phyloP scores from a whole-genome alignment of 2,888 invertebrate genomes.

The Axea sp. region DNA sequence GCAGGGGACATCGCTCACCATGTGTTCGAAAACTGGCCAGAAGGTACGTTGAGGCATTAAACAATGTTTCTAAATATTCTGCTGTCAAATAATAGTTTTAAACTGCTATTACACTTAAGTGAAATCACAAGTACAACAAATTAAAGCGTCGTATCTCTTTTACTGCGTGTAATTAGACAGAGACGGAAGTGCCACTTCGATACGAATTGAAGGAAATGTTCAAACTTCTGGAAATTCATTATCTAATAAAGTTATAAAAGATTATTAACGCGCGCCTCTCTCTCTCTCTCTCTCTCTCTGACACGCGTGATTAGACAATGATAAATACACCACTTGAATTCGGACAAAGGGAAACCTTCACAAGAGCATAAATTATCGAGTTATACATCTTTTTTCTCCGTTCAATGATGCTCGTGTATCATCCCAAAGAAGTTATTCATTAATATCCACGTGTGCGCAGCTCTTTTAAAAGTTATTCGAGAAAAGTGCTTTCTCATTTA shows the following conservation, averaged over 20 bases:
- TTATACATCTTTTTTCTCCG: conserved; percentile 15
- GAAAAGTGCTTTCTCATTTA: conserved; percentile 43
- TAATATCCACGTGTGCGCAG: conserved; percentile 26
- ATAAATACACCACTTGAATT: background rate
- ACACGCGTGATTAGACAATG: background rate
- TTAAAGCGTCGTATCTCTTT: too few species aligned
- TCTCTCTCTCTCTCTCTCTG: background rate
- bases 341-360: conserved; percentile 1
- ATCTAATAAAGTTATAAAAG: too few species aligned
- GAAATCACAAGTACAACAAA: too few species aligned
- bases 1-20: conserved; percentile 99
- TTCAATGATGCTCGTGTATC: conserved; percentile 8
- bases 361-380: conserved; percentile 15
- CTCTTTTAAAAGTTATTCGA: conserved; percentile 32
- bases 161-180: too few species aligned
- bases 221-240: too few species aligned
- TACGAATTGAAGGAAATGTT: too few species aligned
- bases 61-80: too few species aligned
- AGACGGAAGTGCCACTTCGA: too few species aligned
- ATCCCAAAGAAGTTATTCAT: conserved; percentile 21
- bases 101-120: too few species aligned
- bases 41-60: too few species aligned
- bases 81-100: too few species aligned
- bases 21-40: conserved; percentile 99
- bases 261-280: too few species aligned